Evolutionary conservation across 1,140 invertebrate genomes (phyloP).

Genomic region (Anoplolepis gracilipes): DNA sequence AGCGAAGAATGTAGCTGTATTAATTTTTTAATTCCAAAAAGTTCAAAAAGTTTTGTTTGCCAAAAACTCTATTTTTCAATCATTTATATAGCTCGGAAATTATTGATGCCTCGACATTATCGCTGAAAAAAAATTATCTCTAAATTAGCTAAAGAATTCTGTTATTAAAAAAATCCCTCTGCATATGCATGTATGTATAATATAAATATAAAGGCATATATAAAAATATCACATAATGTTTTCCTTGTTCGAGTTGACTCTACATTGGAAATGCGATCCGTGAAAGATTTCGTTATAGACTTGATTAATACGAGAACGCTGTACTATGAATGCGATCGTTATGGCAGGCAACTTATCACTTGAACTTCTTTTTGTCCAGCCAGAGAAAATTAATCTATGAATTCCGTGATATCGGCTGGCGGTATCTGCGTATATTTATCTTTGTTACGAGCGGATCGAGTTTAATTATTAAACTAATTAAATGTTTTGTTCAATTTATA

Average conservation of each 20-base stretch:
- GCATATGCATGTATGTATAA: too few species aligned
- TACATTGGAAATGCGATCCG: neutral
- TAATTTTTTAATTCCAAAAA: too few species aligned
- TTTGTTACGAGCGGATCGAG: neutral
- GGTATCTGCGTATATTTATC: neutral
- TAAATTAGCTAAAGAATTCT: too few species aligned
- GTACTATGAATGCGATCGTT: conserved; percentile 67
- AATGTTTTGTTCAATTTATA: neutral
- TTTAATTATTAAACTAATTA: neutral
- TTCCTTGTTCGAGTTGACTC: conserved; percentile 47
- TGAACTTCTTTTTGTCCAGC: neutral
- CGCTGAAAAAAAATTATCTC: too few species aligned
- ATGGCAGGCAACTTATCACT: conserved; percentile 54
- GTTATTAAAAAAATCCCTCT: too few species aligned
- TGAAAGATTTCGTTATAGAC: conserved; percentile 8
- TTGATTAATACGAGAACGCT: conserved; percentile 5
- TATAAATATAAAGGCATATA: neutral
- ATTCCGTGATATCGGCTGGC: conserved; percentile 43
- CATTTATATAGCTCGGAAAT: too few species aligned
- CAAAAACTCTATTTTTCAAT: too few species aligned
- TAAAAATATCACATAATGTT: conserved; percentile 61
- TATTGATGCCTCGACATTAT: too few species aligned
- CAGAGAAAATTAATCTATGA: neutral
- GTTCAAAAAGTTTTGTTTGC: too few species aligned
- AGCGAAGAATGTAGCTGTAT: too few species aligned